phyloP scores from a whole-genome alignment of 2,888 invertebrate genomes.

The Xestia sexstrigata region DNA sequence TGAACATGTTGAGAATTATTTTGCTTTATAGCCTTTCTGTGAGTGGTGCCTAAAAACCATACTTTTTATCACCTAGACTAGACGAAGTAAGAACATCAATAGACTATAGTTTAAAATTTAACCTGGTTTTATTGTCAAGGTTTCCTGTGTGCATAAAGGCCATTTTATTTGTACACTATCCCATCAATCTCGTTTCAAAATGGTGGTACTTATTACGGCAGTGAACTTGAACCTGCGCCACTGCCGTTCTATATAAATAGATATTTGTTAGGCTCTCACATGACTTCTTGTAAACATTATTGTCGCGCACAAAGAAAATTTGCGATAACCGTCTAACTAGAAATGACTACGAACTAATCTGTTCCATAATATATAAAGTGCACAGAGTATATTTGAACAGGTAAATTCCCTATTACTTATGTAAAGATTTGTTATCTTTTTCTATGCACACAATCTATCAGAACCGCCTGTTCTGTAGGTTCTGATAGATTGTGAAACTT shows the following conservation, averaged over 20 bases:
- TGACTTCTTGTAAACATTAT: slow-evolving; percentile 36
- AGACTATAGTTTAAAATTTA: not conserved
- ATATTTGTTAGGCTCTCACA: slow-evolving; percentile 50
- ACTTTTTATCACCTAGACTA: not conserved
- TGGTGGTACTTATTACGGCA: not conserved
- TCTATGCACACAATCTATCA: slow-evolving; percentile 9
- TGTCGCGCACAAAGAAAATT: slow-evolving; percentile 12
- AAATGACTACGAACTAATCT: slow-evolving; percentile 23
- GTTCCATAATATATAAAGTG: not conserved
- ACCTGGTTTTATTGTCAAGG: not conserved
- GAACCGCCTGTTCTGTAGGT: not conserved
- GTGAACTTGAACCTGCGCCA: slow-evolving; percentile 35
- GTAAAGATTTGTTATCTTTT: slow-evolving; percentile 13
- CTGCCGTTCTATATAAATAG: slow-evolving; percentile 24
- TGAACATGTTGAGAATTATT: not conserved
- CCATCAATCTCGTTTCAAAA: slow-evolving; percentile 22
- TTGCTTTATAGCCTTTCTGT: not conserved
- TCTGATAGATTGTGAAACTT: too few relatives aligned
- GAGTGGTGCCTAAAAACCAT: not conserved
- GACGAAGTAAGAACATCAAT: not conserved
- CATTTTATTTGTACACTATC: not conserved
- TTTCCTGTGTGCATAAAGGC: not conserved
- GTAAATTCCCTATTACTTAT: not conserved
- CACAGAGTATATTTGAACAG: slow-evolving; percentile 14
- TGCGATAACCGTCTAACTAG: slow-evolving; percentile 27